Conservation (phyloP, 2,888 invertebrate genomes). For the Amblyteles armatorius region DNA sequence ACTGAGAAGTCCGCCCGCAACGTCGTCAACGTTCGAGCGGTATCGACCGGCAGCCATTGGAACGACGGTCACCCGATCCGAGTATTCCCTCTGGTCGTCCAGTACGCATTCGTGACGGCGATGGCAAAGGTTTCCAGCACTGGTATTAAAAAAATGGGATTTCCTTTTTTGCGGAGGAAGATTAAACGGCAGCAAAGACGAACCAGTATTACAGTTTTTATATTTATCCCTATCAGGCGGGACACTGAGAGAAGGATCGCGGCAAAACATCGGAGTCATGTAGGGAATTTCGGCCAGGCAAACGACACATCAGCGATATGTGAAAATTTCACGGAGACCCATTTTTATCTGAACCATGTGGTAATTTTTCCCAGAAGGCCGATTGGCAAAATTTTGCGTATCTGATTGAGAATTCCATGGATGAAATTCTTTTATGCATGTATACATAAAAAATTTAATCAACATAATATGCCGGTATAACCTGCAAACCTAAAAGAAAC, state of each 20-base stretch:
- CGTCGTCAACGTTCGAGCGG: conserved; percentile 50
- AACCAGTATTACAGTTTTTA: neutral
- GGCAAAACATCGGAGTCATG: no score
- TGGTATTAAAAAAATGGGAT: conserved; percentile 27
- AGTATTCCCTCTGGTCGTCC: conserved; percentile 49
- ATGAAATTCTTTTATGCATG: no score
- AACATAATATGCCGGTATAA: no score
- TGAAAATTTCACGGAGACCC: no score
- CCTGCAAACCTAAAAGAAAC: no score
- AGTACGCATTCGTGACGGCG: conserved; percentile 30
- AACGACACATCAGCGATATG: no score
- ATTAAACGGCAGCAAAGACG: neutral
- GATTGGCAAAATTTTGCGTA: no score
- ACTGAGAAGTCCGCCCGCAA: conserved; percentile 55
- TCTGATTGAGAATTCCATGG: no score
- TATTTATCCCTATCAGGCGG: neutral
- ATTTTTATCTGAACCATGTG: no score
- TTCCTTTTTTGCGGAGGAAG: neutral
- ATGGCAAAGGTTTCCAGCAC: conserved; percentile 28
- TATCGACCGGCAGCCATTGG: conserved; percentile 53
- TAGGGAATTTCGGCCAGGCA: no score
- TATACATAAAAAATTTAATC: no score
- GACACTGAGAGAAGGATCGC: neutral
- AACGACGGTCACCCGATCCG: conserved; percentile 51
- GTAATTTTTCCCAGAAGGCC: no score